Base-by-base conservation (phyloP, 1,140 invertebrate genomes). In the Potamilus streckersoni region DNA sequence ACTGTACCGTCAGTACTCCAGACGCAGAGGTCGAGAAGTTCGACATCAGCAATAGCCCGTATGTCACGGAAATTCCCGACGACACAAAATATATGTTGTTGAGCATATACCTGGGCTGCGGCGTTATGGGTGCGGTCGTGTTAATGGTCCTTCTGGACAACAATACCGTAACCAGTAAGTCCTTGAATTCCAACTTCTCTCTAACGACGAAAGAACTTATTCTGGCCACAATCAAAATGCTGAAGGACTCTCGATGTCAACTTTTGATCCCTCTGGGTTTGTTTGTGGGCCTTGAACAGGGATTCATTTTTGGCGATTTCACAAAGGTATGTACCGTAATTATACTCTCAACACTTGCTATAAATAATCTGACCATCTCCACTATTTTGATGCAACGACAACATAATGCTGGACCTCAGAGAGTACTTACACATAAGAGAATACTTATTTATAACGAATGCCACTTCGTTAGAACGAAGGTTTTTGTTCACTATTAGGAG, bases 291-390 rank as follows among this genome's bases (percentile, higher is more conserved):
- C 80, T 91, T 13, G 84, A 90, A 71, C 89, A 91, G 73, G 90
- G 89, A 16, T 91, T 90, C 74, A 86, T 91, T 77, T 89, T 89
- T 74, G 86, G 89, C 13, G 89, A 90, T 79, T 91, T 90, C 72
- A 90, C 89, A 13, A 89, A 89, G 88, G 90, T 91, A 79, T 72
- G 81, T 74, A 11, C 80, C 4, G 38, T 49, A 49, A 8, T 49
- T 49, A 49, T 49, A 49, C 38, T 11, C 38, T 49, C 38, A 49
- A 49, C 38, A 6, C 38, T 49, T 8, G 38, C 38, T 49, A 49
- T 49, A 49, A 49, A 4, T 4, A 49, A 49, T 11, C 38, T 49
- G 38, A 49, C 11, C 11, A 49, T 49, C 11, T 6, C 38, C 5
- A 49, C 38, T 49, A 0, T 11, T 8, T 49, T 49, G 16, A 16